phyloP scores from a whole-genome alignment of 2,888 invertebrate species.

The Lepetodrilus schrolli region DNA sequence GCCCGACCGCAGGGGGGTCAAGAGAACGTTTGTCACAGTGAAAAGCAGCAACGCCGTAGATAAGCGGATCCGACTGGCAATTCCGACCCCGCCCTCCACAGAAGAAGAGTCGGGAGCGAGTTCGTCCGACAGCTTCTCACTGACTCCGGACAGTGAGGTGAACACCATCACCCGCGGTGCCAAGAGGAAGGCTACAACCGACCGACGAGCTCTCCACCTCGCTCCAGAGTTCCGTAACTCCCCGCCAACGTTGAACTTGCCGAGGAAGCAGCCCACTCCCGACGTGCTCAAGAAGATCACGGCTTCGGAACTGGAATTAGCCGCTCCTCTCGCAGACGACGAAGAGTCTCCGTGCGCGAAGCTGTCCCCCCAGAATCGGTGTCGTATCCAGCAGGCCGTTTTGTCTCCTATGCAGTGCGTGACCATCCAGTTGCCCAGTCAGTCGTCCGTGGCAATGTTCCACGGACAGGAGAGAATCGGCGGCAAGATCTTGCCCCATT shows the following conservation, averaged over 20 bases:
- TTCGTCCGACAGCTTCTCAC: constrained; percentile 29
- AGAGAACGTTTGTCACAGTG: constrained; percentile 36
- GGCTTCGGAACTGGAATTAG: constrained; percentile 34
- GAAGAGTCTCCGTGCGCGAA: not conserved
- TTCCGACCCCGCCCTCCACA: constrained; percentile 54
- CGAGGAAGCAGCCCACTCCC: not conserved
- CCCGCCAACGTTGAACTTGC: not conserved
- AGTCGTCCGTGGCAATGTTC: constrained; percentile 44
- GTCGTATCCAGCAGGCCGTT: not conserved
- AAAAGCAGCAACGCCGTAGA: constrained; percentile 37
- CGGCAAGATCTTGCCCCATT: not conserved
- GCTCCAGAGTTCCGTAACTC: constrained; percentile 51
- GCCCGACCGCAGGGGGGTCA: constrained; percentile 33
- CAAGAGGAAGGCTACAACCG: constrained; percentile 32
- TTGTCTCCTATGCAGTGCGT: constrained; percentile 33
- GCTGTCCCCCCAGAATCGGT: not conserved
- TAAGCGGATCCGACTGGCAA: constrained; percentile 55
- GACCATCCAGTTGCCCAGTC: constrained; percentile 45
- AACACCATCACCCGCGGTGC: constrained; percentile 34
- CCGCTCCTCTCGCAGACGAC: constrained; percentile 33
- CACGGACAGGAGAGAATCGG: not conserved
- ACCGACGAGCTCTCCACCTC: constrained; percentile 53
- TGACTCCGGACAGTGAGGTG: constrained; percentile 31
- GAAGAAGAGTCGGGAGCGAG: constrained; percentile 41
- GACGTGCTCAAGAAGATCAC: constrained; percentile 13